Percentiles rank a stretch among this genome's conserved stretches.
These are phyloP conservation scores for Brachypalpus laphriformis DNA, from an alignment of 2,888 invertebrate genomes.

Conservation along the genomic window DNA sequence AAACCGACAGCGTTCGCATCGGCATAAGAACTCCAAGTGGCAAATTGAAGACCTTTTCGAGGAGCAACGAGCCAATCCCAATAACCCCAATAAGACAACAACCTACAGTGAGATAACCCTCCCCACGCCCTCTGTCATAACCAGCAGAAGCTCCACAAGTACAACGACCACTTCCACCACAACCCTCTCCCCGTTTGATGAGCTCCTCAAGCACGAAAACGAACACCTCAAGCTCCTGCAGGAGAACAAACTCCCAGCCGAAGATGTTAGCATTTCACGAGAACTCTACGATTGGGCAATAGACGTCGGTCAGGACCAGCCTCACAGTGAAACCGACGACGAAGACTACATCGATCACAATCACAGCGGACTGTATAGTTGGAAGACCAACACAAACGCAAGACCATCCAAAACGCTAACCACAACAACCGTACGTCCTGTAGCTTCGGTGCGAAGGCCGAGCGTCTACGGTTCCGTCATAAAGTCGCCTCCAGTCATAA, in stretches of 20 bases:
- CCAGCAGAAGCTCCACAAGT: neutral
- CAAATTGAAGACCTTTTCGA: constrained; percentile 79
- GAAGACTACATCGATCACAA: constrained; percentile 47
- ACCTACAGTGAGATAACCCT: constrained; percentile 38
- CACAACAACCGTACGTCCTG: constrained; percentile 52
- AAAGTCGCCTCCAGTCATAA: constrained; percentile 50
- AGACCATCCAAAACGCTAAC: constrained; percentile 58
- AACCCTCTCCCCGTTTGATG: constrained; percentile 51
- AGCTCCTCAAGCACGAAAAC: constrained; percentile 56
- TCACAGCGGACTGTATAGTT: constrained; percentile 53
- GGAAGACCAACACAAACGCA: constrained; percentile 75
- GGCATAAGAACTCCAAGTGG: constrained; percentile 75
- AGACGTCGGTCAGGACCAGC: constrained; percentile 48
- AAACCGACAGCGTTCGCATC: constrained; percentile 59
- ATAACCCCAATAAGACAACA: constrained; percentile 63
- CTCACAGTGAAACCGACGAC: constrained; percentile 13
- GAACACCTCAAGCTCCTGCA: constrained; percentile 71
- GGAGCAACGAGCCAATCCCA: constrained; percentile 76
- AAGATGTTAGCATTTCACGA: constrained; percentile 76
- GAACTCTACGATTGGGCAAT: constrained; percentile 73
- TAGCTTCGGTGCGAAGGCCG: constrained; percentile 54
- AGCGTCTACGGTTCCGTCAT: constrained; percentile 60
- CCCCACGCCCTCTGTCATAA: constrained; percentile 33
- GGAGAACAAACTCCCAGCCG: constrained; percentile 79
- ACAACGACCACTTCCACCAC: constrained; percentile 35